Evolutionary conservation across 1,140 invertebrate genomes (phyloP), one percentile per base, ranked within the genome.

Genomic region (Diachasmimorpha longicaudata): DNA sequence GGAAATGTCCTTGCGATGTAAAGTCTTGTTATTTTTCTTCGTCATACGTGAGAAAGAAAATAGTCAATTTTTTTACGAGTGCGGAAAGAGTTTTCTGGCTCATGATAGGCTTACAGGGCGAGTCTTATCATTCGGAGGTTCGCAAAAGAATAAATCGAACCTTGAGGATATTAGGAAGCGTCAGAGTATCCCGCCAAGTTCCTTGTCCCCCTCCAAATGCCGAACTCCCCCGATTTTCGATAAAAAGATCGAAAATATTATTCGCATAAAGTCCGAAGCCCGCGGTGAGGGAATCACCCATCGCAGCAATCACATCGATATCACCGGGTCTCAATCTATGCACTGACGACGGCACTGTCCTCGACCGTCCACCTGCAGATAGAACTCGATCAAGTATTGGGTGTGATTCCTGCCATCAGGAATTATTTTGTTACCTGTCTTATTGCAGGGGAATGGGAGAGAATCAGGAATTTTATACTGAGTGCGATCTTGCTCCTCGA

Each of bases 221-320:
- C 2, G 86, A 80, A 2, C 87, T 85, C 1, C 91, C 91, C 73
- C 91, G 84, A 81, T 90, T 91, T 80, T 91, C 90, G 25, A 86
- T 82, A 0, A 80, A 19, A 0, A 90, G 69, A 9, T 91, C 87
- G 0, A 89, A 72, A 23, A 91, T 46, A 74, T 85, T 89, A 3
- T 81, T 82, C 1, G 90, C 90, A 44, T 91, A 88, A 11, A 91
- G 84, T 16, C 93, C 93, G 76, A 91, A 90, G 46, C 91, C 93
- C 5, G 92, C 93, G 1, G 92, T 92, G 67, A 95, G 80, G 0
- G 93, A 94, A 81, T 95, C 94, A 4, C 94, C 94, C 78, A 95
- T 87, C 2, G 92, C 92, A 0, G 84, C 93, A 16, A 95, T 88
- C 4, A 94, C 87, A 69, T 93, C 91, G 23, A 95, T 92, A 81